Conservation (phyloP, 1,140 invertebrate genomes). For the Heliconius congener region DNA sequence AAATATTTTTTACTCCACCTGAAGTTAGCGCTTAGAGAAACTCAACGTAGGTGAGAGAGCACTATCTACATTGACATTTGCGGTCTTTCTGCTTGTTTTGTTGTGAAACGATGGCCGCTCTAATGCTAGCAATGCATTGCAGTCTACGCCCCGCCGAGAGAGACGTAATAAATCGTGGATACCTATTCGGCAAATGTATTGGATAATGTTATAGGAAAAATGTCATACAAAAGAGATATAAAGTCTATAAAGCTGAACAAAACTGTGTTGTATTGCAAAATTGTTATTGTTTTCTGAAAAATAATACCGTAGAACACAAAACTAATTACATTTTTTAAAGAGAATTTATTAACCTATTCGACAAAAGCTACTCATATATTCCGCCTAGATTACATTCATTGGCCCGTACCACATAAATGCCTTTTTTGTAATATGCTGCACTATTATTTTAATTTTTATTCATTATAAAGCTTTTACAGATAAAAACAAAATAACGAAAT, state of each 20-base stretch:
- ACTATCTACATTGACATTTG: constrained; percentile 11
- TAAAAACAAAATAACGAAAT: background rate
- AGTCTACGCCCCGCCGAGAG: constrained; percentile 54
- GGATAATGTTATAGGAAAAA: constrained; percentile 31
- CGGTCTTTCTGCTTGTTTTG: constrained; percentile 13
- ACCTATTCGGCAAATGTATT: constrained; percentile 35
- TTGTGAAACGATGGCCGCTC: constrained; percentile 37
- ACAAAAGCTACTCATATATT: background rate
- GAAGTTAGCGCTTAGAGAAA: background rate
- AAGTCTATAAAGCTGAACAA: constrained; percentile 12
- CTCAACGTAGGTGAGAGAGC: background rate
- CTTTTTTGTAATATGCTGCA: background rate
- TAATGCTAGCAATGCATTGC: constrained; percentile 60
- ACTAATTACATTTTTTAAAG: background rate
- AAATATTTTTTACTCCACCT: background rate
- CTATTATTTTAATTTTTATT: background rate
- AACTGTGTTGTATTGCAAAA: background rate
- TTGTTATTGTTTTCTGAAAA: background rate
- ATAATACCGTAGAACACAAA: background rate
- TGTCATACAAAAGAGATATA: constrained; percentile 20
- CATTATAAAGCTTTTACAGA: background rate
- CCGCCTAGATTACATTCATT: background rate
- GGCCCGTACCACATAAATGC: background rate
- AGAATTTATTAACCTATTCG: background rate
- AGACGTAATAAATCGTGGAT: constrained; percentile 61